These are phyloP conservation scores for Trogon surrucura DNA, from an alignment of 2,113 vertebrate genomes.

Conservation along the genomic window DNA sequence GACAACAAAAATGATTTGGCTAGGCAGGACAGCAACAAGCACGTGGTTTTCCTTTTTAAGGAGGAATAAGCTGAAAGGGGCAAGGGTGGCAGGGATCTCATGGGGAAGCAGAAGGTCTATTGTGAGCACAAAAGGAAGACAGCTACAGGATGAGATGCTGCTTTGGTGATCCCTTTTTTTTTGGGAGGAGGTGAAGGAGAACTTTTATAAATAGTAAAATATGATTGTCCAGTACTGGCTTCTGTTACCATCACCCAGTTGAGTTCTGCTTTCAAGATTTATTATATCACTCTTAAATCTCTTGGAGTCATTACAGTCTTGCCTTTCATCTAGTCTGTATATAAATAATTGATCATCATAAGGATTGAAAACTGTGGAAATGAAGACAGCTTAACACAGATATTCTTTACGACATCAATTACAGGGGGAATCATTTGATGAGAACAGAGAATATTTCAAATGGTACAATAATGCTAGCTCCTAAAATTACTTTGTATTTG, in stretches of 20 bases:
- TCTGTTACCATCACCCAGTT: slow-evolving; percentile 66
- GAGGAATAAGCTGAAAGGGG: neutral
- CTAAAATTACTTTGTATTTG: slow-evolving; percentile 77
- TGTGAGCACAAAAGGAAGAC: neutral
- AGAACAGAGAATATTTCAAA: slow-evolving; percentile 80
- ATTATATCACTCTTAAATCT: slow-evolving; percentile 72
- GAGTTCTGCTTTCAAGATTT: slow-evolving; percentile 71
- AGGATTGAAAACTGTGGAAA: slow-evolving; percentile 77
- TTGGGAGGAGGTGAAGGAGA: neutral
- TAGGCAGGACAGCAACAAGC: neutral
- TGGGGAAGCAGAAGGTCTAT: neutral
- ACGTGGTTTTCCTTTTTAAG: neutral
- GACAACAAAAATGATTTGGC: neutral
- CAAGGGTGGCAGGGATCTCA: neutral
- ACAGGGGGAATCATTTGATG: slow-evolving; percentile 79
- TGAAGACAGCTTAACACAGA: slow-evolving; percentile 79
- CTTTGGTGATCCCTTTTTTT: neutral
- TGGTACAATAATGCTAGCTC: slow-evolving; percentile 71
- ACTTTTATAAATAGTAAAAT: slow-evolving; percentile 60
- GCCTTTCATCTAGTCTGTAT: slow-evolving; percentile 74
- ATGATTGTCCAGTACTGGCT: slow-evolving; percentile 31
- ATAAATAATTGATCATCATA: slow-evolving; percentile 84
- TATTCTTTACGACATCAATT: slow-evolving; percentile 85
- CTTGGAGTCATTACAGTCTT: slow-evolving; percentile 73
- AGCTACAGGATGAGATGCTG: neutral